Base-by-base conservation (phyloP, 2,113 vertebrate species). In the Setophaga petechia region DNA sequence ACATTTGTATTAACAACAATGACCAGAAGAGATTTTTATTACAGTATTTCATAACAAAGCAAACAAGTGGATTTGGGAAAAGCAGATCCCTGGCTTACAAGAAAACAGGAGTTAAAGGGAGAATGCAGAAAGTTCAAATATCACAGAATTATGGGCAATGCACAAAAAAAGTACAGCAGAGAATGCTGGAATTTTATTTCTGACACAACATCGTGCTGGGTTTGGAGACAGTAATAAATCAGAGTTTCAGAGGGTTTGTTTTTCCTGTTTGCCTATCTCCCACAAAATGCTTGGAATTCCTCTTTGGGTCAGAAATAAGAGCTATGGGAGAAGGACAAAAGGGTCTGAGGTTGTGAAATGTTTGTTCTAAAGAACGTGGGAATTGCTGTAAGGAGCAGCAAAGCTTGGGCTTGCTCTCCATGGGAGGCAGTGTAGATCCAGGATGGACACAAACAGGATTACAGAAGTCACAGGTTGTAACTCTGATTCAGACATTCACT, bases 271-370 rank as follows among this genome's bases (percentile, higher is more conserved):
- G 83, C 52, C 61, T 91, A 13, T 96, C 94, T 94, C 90, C 90
- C 92, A 95, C 79, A 75, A 87, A 95, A 96, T 96, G 85, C 73
- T 78, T 95, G 79, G 68, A 93, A 97, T 97, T 96, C 90, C 37
- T 95, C 73, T 65, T 89, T 69, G 85, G 88, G 92, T 96, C 90
- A 95, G 85, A 95, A 96, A 88, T 95, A 81, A 90, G 79, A 92
- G 83, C 92, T 90, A 75, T 92, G 96, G 83, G 90, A 96, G 93
- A 94, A 91, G 90, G 94, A 93, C 92, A 88, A 73, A 94, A 94
- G 85, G 93, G 93, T 90, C 93, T 59, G 61, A 94, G 95, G 90
- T 96, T 96, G 96, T 96, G 93, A 95, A 96, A 94, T 96, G 68
- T 91, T 94, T 93, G 61, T 84, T 88, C 73, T 72, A 80, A 78